Evolutionary conservation across 2,113 vertebrate species (phyloP).

Genomic region (Poecile atricapillus): DNA sequence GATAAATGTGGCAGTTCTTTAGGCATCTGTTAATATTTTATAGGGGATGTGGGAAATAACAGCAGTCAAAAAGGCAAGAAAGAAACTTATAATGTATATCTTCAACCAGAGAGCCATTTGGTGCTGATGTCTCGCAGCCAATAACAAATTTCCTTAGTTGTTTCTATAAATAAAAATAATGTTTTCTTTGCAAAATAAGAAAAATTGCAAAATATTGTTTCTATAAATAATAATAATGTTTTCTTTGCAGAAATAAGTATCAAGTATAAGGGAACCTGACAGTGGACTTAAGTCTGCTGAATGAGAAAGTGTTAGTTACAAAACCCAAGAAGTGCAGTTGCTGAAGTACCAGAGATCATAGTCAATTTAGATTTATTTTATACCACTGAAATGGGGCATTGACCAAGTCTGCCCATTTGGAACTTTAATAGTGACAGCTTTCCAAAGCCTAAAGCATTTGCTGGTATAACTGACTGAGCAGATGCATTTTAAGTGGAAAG

Average conservation of each 20-base stretch:
- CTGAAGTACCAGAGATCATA: not conserved
- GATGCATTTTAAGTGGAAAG: not conserved
- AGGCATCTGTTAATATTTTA: not conserved
- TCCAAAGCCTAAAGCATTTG: not conserved
- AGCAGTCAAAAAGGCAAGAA: not conserved
- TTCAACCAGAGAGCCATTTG: not conserved
- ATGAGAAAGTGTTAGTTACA: not conserved
- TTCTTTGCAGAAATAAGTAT: constrained; percentile 15
- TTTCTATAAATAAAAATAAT: constrained; percentile 28
- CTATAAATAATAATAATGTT: constrained; percentile 22
- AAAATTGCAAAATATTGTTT: constrained; percentile 25
- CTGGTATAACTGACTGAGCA: not conserved
- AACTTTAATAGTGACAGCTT: not conserved
- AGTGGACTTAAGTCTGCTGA: not conserved
- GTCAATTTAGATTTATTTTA: not conserved
- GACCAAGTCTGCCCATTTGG: not conserved
- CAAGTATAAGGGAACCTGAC: not conserved
- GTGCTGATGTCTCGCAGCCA: not conserved
- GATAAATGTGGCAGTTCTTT: not conserved
- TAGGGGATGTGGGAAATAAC: not conserved
- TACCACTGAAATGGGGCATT: not conserved
- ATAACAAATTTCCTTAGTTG: not conserved
- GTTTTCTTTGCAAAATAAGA: constrained; percentile 31
- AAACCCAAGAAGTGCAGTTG: not conserved
- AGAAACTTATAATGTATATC: not conserved